Evolutionary conservation across 2,888 invertebrate genomes (phyloP), one percentile per base, ranked within the genome.

Genomic region (Sphaeridia pumilis): DNA sequence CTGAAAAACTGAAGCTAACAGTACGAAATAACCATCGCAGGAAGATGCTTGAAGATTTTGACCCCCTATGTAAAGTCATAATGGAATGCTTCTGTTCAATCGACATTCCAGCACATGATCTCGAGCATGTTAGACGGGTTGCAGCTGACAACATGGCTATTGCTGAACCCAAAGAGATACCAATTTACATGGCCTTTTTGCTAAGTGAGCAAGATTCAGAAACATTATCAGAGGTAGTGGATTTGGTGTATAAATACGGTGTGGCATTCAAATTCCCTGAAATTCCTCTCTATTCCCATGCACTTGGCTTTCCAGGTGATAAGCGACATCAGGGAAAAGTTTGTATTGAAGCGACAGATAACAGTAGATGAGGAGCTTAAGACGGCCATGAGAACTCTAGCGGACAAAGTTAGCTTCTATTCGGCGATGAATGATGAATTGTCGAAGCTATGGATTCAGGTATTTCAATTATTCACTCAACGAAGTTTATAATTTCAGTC

Each of bases 41-140:
- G 21, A 52, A 52, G 22, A n/a, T 52, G 21, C 34, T 52, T 2
- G 52, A 52, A n/a, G 41, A 52, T 5, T 52, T 46, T 41, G 46
- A 46, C 12, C 52, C 52, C 5, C 21, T 52, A 12, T 52, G 41
- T 36, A 46, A 46, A n/a, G 21, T 45, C 2, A 46, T 52, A 5
- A 52, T 52, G 52, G 46, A 38, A 4, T 46, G 46, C 17, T 52
- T 52, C 25, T 52, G 46, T 21, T 38, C 46, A 2, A 46, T 52
- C 31, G 46, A 52, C 27, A 28, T 52, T 2, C 45, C 52, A 5
- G 38, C 45, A 7, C n/a, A n/a, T 4, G 52, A 52, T 25, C 25
- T 52, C 14, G 46, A 14, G 4, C 36, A 28, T 5, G 46, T 52
- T 35, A 36, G 46, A 4, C 24, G 25, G n/a, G 41, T 24, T 27